Conservation (phyloP, 23 tunicate species). For the Ascidia mentula region DNA sequence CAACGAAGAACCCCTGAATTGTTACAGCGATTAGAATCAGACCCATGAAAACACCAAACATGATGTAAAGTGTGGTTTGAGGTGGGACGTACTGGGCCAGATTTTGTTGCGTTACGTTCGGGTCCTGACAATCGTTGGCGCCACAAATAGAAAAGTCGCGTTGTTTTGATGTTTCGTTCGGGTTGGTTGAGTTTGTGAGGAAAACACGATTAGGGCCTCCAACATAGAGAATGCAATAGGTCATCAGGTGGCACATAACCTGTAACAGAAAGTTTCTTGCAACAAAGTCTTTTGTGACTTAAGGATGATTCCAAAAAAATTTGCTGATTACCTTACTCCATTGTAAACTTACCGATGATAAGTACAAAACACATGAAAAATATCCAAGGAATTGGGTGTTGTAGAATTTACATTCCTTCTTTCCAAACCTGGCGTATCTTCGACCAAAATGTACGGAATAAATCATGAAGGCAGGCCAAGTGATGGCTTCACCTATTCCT, state of each 20-base stretch:
- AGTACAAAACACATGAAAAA: neutral
- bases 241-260: neutral
- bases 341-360: too few species aligned
- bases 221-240: neutral
- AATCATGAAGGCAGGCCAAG: constrained; percentile 1
- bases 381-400: neutral
- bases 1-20: neutral
- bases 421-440: neutral
- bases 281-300: too few species aligned
- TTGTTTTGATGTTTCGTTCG: neutral
- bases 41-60: neutral
- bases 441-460: neutral
- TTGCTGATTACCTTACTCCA: too few species aligned
- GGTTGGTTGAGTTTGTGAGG: neutral
- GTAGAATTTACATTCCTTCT: neutral
- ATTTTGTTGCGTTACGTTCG: constrained; percentile 1
- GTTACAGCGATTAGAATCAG: neutral
- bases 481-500: neutral
- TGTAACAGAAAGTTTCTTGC: too few species aligned
- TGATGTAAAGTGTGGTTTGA: neutral
- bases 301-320: too few species aligned
- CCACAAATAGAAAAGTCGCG: constrained; percentile 10
- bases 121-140: constrained; percentile 13
- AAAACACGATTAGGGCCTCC: neutral
- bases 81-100: constrained; percentile 9